Evolutionary conservation across 2,113 vertebrate genomes (phyloP).

Genomic region (Pseudorhombus dupliciocellatus): DNA sequence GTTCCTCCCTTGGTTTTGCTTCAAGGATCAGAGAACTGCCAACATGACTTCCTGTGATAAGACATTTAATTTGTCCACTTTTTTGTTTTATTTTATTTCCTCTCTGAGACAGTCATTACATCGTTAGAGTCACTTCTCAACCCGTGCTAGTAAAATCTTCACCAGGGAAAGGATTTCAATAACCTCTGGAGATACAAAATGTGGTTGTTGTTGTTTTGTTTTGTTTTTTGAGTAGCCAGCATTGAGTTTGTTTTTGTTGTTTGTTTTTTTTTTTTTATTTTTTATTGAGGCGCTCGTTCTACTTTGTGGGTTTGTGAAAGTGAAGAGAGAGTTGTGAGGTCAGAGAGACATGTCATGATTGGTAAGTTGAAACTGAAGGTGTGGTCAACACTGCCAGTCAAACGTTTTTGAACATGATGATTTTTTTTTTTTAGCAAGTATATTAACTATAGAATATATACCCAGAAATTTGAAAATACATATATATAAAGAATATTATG

Average conservation of each 20-base stretch:
- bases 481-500: neutral
- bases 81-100: slow-evolving; percentile 4
- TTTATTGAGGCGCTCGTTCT: slow-evolving; percentile 32
- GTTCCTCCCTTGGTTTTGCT: slow-evolving; percentile 31
- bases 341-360: slow-evolving; percentile 27
- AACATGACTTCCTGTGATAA: slow-evolving; percentile 9
- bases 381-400: slow-evolving; percentile 39
- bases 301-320: slow-evolving; percentile 65
- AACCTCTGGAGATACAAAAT: slow-evolving; percentile 34
- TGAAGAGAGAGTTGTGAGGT: slow-evolving; percentile 43
- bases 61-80: slow-evolving; percentile 5
- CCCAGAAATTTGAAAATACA: slow-evolving; percentile 13
- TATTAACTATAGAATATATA: slow-evolving; percentile 14
- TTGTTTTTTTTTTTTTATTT: neutral
- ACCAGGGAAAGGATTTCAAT: slow-evolving; percentile 9
- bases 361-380: slow-evolving; percentile 19
- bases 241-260: neutral
- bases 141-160: neutral
- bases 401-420: slow-evolving; percentile 45
- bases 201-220: neutral
- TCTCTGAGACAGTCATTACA: neutral
- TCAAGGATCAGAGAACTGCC: slow-evolving; percentile 40
- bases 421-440: slow-evolving; percentile 23
- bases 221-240: neutral
- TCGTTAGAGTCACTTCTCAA: slow-evolving; percentile 12